phyloP scores from a whole-genome alignment of 2,797 vertebrate genomes.

The Peromyscus nudipes region DNA sequence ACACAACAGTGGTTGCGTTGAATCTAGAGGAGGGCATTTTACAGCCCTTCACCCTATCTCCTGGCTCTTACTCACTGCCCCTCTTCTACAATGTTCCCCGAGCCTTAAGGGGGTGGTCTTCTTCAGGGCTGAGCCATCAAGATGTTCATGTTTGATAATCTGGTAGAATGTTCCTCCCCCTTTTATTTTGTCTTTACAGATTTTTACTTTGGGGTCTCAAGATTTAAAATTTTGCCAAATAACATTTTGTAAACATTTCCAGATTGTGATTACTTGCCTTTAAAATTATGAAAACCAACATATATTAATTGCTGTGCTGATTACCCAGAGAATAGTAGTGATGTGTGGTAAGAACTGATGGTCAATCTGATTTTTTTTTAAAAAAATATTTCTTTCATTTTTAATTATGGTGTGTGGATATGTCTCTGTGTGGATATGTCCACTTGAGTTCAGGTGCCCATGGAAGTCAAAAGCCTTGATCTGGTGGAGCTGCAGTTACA shows the following conservation, averaged over 20 bases:
- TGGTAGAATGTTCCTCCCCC: background rate
- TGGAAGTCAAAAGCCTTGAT: background rate
- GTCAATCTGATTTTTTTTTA: background rate
- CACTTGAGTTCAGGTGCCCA: background rate
- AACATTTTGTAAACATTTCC: constrained; percentile 51
- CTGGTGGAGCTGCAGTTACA: background rate
- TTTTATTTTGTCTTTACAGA: background rate
- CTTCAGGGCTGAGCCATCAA: background rate
- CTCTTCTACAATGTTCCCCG: background rate
- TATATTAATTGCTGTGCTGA: background rate
- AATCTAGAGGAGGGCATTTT: background rate
- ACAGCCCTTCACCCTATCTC: background rate
- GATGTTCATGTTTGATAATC: background rate
- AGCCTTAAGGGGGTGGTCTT: background rate
- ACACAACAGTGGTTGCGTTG: background rate
- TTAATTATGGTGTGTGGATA: background rate
- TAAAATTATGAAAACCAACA: background rate
- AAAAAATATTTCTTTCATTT: background rate
- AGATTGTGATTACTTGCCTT: background rate
- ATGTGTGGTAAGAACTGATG: constrained; percentile 12
- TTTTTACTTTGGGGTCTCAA: constrained; percentile 47
- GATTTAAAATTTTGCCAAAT: constrained; percentile 22
- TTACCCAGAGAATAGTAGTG: background rate
- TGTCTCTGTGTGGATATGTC: background rate
- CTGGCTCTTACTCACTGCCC: background rate